Base-by-base conservation (phyloP, 2,797 vertebrate genomes). In the Myripristis murdjan region DNA sequence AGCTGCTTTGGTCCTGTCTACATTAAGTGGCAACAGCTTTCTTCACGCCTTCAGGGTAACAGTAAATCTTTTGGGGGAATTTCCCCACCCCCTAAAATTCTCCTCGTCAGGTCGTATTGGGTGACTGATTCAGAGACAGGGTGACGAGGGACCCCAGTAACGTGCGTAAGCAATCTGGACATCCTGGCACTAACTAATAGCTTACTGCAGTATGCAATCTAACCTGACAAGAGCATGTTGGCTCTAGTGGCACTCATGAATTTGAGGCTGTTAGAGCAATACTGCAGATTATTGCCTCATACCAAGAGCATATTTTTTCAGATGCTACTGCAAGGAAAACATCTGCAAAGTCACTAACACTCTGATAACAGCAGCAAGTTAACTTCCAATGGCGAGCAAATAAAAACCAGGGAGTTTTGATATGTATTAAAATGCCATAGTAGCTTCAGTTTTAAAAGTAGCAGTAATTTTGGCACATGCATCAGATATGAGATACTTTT, bases 31-130 rank as follows among this genome's bases (percentile, higher is more conserved):
- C 41, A 66, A 54, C 22, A 81, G 61, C 80, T 85, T 79, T 84
- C 78, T 59, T 49, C 75, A 11, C 70, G 56, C 16, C 59, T 57
- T 64, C 75, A 64, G 5, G 39, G 59, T 47, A 24, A 23, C 75
- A 62, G 49, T 88, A 86, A 86, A 85, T 93, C 81, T 73, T 43
- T 33, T 24, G n/a, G n/a, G 53, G 69, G 53, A 67, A 77, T 35
- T 66, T 55, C 62, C 58, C 28, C 23, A 39, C 55, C 41, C 64
- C 41, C 58, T 65, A 11, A 80, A 81, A 75, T 52, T 56, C 26
- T 76, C 12, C 46, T 64, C 23, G 54, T 75, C 75, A 69, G 73
- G 52, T 70, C n/a, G 41, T 84, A 77, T 89, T 65, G 46, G 79
- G 58, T 87, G 74, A 68, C 88, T 44, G 77, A 83, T 73, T 28